Evolutionary conservation across 1,140 invertebrate genomes (phyloP).

Genomic region (Drosophila virilis): DNA sequence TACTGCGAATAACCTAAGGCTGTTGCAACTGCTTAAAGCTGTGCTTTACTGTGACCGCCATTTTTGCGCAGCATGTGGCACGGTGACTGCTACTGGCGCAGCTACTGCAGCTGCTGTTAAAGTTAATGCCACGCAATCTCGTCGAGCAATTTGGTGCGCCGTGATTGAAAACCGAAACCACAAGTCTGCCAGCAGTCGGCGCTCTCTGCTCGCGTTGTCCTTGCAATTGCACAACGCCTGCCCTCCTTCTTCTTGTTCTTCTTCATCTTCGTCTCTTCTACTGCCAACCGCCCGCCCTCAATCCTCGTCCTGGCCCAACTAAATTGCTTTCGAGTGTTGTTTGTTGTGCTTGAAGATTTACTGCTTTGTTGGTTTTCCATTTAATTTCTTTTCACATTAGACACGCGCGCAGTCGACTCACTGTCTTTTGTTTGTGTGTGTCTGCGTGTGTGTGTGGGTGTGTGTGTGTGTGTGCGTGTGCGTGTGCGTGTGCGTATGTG

Average conservation of each 20-base stretch:
- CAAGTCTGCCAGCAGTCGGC: slow-evolving; percentile 1
- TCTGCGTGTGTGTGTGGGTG: background rate
- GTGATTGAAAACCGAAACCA: slow-evolving; percentile 43
- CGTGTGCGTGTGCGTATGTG: background rate
- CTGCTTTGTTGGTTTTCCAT: slow-evolving; percentile 73
- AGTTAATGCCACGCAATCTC: slow-evolving; percentile 18
- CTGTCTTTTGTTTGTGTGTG: slow-evolving; percentile 1
- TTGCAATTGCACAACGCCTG: slow-evolving; percentile 21
- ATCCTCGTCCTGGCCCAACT: slow-evolving; percentile 44
- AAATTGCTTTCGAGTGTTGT: slow-evolving; percentile 79
- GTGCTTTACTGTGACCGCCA: background rate
- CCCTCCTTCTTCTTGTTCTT: background rate
- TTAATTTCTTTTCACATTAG: slow-evolving; percentile 75
- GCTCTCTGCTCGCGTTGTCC: slow-evolving; percentile 7
- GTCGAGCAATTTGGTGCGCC: slow-evolving; percentile 27
- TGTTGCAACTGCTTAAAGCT: background rate
- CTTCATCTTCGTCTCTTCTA: too few species aligned
- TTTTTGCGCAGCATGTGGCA: background rate
- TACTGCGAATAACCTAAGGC: background rate
- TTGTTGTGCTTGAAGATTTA: slow-evolving; percentile 77
- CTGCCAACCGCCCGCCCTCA: background rate
- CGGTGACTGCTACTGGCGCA: background rate
- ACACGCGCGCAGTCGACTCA: slow-evolving; percentile 26
- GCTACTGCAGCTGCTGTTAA: slow-evolving; percentile 1
- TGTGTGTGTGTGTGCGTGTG: slow-evolving; percentile 7